Conservation (phyloP, 92 coral and sea anemone genomes). For the Montipora capitata region DNA sequence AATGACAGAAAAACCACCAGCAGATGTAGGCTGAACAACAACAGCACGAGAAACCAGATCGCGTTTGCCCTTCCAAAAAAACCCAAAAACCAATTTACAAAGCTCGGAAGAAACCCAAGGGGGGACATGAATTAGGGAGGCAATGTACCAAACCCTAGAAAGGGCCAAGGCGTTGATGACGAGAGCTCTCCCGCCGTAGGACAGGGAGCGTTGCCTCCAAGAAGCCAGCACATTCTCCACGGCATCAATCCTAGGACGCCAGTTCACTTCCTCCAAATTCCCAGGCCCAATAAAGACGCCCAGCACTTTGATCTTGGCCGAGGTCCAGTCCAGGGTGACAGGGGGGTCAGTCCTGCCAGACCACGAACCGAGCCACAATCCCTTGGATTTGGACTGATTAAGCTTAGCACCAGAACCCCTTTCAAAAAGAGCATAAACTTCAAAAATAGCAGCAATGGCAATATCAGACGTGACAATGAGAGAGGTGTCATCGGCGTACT, state of each 20-base stretch:
- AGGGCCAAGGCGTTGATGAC: conserved; percentile 22
- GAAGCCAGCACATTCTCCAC: not conserved
- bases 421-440: too few relatives aligned
- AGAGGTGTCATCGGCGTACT: too few relatives aligned
- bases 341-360: conserved; percentile 1
- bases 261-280: not conserved
- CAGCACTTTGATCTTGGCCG: not conserved
- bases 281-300: not conserved
- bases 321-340: conserved; percentile 18
- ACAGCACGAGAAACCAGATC: not conserved
- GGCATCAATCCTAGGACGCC: not conserved
- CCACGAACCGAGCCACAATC: too few relatives aligned
- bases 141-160: conserved; percentile 8
- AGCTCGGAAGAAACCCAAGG: not conserved
- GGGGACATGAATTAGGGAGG: not conserved
- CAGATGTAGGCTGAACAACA: not conserved
- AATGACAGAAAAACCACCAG: not conserved
- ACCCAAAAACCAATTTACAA: not conserved
- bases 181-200: conserved; percentile 5
- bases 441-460: too few relatives aligned
- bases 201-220: conserved; percentile 20
- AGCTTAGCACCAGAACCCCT: too few relatives aligned
- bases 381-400: too few relatives aligned
- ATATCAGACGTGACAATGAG: too few relatives aligned
- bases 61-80: not conserved